Percentiles rank a stretch among this genome's conserved stretches.
phyloP scores from a whole-genome alignment of 2,113 vertebrate genomes.

The Saguinus imperator region DNA sequence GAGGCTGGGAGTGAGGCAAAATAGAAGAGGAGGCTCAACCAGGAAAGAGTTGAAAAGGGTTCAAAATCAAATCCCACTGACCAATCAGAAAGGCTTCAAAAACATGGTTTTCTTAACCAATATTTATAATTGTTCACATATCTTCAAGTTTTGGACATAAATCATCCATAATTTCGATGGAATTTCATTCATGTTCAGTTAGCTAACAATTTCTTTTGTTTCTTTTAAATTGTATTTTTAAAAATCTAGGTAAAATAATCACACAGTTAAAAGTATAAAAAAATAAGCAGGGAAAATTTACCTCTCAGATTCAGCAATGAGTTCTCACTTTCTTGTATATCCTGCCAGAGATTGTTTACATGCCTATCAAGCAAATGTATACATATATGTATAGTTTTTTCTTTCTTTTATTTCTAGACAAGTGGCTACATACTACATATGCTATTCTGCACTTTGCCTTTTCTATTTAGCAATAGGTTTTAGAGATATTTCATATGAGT shows the following conservation, averaged over 20 bases:
- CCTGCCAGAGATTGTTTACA: not conserved
- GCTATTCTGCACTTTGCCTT: not conserved
- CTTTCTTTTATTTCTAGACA: conserved; percentile 7
- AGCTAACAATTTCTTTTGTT: not conserved
- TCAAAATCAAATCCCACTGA: not conserved
- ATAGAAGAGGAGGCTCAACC: not conserved
- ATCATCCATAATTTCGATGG: not conserved
- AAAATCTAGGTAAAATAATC: not conserved
- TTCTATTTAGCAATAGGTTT: not conserved
- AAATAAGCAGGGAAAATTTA: not conserved
- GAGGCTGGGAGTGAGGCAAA: not conserved
- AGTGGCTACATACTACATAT: not conserved
- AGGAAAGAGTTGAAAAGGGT: not conserved
- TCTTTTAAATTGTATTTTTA: not conserved
- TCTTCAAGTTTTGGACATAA: not conserved
- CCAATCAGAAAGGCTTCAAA: not conserved
- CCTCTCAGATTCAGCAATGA: not conserved
- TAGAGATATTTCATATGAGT: not conserved
- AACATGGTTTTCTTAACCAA: not conserved
- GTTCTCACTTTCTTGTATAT: not conserved
- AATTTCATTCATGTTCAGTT: conserved; percentile 7
- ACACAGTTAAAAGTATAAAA: not conserved
- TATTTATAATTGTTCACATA: not conserved
- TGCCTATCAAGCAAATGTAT: not conserved
- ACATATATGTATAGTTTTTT: not conserved